Evolutionary conservation across 2,888 invertebrate species (phyloP).

Genomic region (Diarsia dahlii): DNA sequence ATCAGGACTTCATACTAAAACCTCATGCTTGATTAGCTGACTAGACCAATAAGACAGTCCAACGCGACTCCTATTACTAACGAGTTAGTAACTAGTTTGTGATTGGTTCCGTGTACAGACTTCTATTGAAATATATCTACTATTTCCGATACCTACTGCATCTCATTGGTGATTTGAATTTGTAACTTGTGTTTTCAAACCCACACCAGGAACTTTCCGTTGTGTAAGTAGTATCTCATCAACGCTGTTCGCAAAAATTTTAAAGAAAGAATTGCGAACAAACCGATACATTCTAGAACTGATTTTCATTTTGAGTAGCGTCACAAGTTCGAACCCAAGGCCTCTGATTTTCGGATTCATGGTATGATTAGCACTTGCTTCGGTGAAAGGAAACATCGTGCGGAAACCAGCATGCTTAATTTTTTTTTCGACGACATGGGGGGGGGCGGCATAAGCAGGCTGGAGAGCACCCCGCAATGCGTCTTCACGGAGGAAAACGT

Average conservation of each 20-base stretch:
- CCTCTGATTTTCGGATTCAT: too few relatives aligned
- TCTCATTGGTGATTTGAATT: slow-evolving; percentile 1
- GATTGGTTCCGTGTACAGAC: slow-evolving; percentile 1
- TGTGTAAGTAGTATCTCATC: too few relatives aligned
- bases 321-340: too few relatives aligned
- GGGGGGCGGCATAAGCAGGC: too few relatives aligned
- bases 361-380: too few relatives aligned
- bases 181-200: background rate
- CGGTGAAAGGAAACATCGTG: too few relatives aligned
- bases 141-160: background rate
- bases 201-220: background rate
- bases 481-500: too few relatives aligned
- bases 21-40: background rate
- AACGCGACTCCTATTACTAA: background rate
- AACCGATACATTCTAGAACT: background rate
- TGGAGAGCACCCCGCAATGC: too few relatives aligned
- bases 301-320: too few relatives aligned
- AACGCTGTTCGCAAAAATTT: background rate
- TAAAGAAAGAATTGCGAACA: background rate
- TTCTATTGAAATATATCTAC: background rate
- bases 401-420: too few relatives aligned
- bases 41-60: background rate
- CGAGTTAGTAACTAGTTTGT: slow-evolving; percentile 5
- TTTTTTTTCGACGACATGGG: too few relatives aligned
- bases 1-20: background rate